Conservation (phyloP, 92 coral and sea anemone species). For the Bergia puertoricense region DNA sequence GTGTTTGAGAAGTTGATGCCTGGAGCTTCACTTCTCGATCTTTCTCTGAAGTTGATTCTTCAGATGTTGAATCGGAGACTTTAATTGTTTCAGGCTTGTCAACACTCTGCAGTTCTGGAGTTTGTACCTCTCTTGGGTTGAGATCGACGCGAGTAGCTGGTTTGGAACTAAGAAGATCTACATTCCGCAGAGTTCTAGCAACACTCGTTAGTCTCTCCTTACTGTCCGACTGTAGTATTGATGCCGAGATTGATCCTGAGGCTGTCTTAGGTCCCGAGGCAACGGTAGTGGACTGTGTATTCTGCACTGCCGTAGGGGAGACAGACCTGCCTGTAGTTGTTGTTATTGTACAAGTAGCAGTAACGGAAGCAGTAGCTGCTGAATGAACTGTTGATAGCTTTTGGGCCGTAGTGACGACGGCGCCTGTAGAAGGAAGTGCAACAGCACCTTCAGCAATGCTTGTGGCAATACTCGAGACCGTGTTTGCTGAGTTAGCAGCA, state of each 20-base stretch:
- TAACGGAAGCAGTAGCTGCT: not conserved
- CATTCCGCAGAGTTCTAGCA: not conserved
- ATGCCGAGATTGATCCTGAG: not conserved
- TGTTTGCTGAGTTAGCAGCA: slow-evolving; percentile 5
- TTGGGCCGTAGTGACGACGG: not conserved
- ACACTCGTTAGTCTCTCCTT: not conserved
- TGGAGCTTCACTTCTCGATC: slow-evolving; percentile 9
- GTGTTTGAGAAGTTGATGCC: not conserved
- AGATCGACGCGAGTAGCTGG: not conserved
- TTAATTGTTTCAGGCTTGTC: not conserved
- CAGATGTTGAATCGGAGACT: not conserved
- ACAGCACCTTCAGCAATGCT: not conserved
- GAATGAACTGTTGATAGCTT: not conserved
- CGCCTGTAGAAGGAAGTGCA: not conserved
- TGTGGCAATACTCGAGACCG: not conserved
- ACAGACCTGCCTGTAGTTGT: not conserved
- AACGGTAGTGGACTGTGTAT: not conserved
- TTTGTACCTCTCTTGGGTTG: not conserved
- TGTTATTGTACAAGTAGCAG: not conserved
- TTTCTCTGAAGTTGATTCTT: not conserved
- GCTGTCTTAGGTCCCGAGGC: not conserved
- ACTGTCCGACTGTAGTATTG: not conserved
- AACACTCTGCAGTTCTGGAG: not conserved
- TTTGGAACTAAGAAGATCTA: not conserved
- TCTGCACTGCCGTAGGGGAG: not conserved